phyloP scores from a whole-genome alignment of 2,888 invertebrate species.

The Hymenopus coronatus region DNA sequence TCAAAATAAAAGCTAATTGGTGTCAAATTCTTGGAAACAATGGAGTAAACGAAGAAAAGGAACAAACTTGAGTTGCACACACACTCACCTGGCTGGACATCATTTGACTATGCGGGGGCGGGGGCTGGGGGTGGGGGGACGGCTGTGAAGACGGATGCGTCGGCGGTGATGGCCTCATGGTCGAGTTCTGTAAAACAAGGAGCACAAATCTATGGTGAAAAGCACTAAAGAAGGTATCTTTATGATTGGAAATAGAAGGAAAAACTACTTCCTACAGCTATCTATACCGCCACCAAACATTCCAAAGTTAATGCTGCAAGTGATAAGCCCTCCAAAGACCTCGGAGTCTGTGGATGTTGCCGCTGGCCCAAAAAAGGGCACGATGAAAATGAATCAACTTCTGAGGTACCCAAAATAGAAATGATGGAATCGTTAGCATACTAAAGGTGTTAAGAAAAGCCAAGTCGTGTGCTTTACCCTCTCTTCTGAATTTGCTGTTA shows the following conservation, averaged over 20 bases:
- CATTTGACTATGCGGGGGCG: slow-evolving; percentile 78
- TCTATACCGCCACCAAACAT: neutral
- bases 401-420: too few species aligned
- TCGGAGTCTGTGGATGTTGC: neutral
- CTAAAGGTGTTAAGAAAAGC: too few species aligned
- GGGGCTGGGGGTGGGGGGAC: slow-evolving; percentile 77
- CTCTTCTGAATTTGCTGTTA: neutral
- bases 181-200: slow-evolving; percentile 45
- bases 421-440: too few species aligned
- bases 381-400: too few species aligned
- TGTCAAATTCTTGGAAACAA: neutral
- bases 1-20: neutral
- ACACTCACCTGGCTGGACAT: slow-evolving; percentile 69
- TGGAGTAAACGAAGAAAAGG: neutral
- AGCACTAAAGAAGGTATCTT: neutral
- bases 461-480: neutral
- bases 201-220: neutral
- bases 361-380: neutral
- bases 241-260: neutral
- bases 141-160: slow-evolving; percentile 81
- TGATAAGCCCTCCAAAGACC: neutral
- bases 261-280: neutral
- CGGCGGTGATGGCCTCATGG: slow-evolving; percentile 53
- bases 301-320: neutral
- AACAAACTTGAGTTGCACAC: slow-evolving; percentile 32